Evolutionary conservation across 2,888 invertebrate species (phyloP).

Genomic region (Synergus laeviventris): DNA sequence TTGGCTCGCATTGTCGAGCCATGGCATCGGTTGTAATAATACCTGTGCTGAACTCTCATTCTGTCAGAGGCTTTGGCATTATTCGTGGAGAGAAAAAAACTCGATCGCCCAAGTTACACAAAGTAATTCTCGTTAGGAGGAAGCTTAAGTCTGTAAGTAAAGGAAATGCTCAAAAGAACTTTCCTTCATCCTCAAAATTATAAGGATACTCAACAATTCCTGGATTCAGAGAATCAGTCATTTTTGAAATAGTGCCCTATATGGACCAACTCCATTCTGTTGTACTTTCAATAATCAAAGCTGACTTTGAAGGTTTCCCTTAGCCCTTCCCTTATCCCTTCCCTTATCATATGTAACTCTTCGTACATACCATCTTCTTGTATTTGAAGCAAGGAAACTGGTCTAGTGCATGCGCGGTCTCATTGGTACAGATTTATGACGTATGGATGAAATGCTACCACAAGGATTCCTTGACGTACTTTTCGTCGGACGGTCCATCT

Average conservation of each 20-base stretch:
- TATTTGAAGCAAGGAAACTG: not conserved
- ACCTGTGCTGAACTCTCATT: slow-evolving; percentile 46
- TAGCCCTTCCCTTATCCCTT: too few relatives aligned
- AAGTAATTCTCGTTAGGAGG: slow-evolving; percentile 47
- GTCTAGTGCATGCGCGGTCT: slow-evolving; percentile 1
- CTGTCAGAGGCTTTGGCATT: slow-evolving; percentile 45
- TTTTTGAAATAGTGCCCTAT: too few relatives aligned
- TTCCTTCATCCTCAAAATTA: not conserved
- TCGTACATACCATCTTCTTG: slow-evolving; percentile 27
- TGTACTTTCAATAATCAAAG: too few relatives aligned
- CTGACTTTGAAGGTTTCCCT: too few relatives aligned
- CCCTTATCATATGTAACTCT: not conserved
- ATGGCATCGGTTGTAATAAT: slow-evolving; percentile 47
- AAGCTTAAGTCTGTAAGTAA: slow-evolving; percentile 48
- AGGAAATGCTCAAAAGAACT: not conserved
- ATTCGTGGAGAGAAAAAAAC: slow-evolving; percentile 33
- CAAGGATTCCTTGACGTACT: slow-evolving; percentile 62
- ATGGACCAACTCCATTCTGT: too few relatives aligned
- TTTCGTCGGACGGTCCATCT: slow-evolving; percentile 63
- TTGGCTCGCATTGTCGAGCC: slow-evolving; percentile 32
- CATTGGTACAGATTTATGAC: slow-evolving; percentile 43
- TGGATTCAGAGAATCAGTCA: not conserved
- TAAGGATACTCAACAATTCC: too few relatives aligned
- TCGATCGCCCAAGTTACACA: slow-evolving; percentile 22
- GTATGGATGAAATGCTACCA: slow-evolving; percentile 52